phyloP scores from a whole-genome alignment of 2,113 vertebrate genomes.

The Callocephalon fimbriatum region DNA sequence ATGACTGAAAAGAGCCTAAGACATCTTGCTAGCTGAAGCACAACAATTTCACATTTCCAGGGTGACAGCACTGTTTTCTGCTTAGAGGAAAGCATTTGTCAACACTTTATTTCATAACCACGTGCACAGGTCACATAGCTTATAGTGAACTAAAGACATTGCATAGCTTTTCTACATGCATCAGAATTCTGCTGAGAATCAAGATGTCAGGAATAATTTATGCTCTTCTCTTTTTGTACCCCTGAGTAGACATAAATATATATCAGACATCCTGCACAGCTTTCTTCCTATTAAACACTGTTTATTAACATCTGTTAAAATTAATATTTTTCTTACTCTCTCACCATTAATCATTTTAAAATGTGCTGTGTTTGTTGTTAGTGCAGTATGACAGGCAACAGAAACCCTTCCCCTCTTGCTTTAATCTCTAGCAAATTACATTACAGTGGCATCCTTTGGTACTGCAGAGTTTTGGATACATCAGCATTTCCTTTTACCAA shows the following conservation, averaged over 20 bases:
- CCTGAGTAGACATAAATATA: conserved; percentile 36
- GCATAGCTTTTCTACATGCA: not conserved
- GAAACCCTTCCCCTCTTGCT: conserved; percentile 26
- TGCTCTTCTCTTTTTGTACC: conserved; percentile 1
- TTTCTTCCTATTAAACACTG: conserved; percentile 47
- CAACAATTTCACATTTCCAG: not conserved
- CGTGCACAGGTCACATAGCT: not conserved
- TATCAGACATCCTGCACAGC: conserved; percentile 1
- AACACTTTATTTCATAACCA: conserved; percentile 6
- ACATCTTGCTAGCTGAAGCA: not conserved
- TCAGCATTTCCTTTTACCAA: conserved; percentile 27
- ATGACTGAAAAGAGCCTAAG: not conserved
- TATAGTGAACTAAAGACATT: conserved; percentile 22
- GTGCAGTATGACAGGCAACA: conserved; percentile 3
- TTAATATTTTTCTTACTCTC: conserved; percentile 21
- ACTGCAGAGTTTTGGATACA: conserved; percentile 18
- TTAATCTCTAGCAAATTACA: conserved; percentile 48
- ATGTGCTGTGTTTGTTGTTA: conserved; percentile 19
- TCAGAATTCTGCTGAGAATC: conserved; percentile 21
- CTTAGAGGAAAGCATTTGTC: conserved; percentile 33
- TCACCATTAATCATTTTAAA: conserved; percentile 51
- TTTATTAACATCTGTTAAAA: conserved; percentile 63
- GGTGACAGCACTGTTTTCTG: not conserved
- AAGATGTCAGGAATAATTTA: conserved; percentile 61
- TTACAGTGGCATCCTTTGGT: conserved; percentile 8